Percentiles rank a stretch among this genome's conserved stretches.
Evolutionary conservation across 2,888 invertebrate species (phyloP).

Genomic region (Melangyna quadrimaculata): DNA sequence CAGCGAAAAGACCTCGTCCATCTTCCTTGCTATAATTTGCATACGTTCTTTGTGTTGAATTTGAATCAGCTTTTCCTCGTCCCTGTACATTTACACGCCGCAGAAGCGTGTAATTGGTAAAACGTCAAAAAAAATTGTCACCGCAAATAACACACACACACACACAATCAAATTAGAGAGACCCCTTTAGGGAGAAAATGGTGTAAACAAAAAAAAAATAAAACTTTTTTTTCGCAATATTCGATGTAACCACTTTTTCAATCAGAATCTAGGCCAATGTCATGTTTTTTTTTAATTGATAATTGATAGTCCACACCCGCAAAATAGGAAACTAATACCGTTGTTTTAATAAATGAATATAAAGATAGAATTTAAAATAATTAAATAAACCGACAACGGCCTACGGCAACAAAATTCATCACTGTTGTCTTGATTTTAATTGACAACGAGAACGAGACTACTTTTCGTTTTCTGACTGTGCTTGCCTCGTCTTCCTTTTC

Average conservation of each 20-base stretch:
- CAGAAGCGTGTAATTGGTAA: conserved; percentile 57
- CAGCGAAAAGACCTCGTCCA: conserved; percentile 80
- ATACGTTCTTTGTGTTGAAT: conserved; percentile 57
- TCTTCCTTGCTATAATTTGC: conserved; percentile 73
- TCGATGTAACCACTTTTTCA: conserved; percentile 47
- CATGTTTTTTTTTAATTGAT: background rate
- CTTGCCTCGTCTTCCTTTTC: background rate
- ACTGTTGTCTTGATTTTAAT: conserved; percentile 17
- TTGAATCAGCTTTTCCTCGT: conserved; percentile 26
- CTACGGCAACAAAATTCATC: background rate
- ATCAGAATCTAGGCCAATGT: conserved; percentile 21
- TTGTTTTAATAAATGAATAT: background rate
- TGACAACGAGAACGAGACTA: conserved; percentile 14
- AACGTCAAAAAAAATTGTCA: conserved; percentile 65
- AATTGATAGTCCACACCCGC: background rate
- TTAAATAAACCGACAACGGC: background rate
- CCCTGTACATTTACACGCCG: conserved; percentile 53
- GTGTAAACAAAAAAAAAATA: conserved; percentile 65
- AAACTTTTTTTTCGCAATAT: conserved; percentile 41
- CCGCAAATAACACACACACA: conserved; percentile 22
- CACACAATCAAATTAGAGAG: conserved; percentile 10
- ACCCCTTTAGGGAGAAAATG: conserved; percentile 55
- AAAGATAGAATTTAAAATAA: background rate
- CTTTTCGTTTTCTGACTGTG: background rate
- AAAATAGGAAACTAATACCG: conserved; percentile 6